phyloP scores from a whole-genome alignment of 2,797 vertebrate species.

The Hippocampus kuda region DNA sequence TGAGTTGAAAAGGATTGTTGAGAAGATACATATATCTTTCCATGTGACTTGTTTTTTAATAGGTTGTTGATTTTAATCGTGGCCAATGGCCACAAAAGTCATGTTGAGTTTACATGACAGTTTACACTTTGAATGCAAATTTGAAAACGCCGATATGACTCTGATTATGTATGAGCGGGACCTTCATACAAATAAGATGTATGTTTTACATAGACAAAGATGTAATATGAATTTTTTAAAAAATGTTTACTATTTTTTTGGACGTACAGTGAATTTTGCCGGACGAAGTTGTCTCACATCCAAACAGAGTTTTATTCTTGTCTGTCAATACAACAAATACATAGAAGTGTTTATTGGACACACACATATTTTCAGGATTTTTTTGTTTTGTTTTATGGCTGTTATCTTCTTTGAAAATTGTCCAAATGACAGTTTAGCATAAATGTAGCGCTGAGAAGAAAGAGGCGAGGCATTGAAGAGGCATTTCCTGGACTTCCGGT shows the following conservation, averaged over 20 bases:
- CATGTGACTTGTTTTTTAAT: too few relatives aligned
- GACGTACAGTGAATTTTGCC: not conserved
- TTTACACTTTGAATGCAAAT: not conserved
- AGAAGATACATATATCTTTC: too few relatives aligned
- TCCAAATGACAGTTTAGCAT: not conserved
- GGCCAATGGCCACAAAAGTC: not conserved
- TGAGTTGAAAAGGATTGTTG: not conserved
- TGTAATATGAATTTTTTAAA: too few relatives aligned
- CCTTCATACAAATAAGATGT: not conserved
- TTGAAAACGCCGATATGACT: not conserved
- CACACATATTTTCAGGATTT: not conserved
- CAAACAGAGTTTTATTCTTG: not conserved
- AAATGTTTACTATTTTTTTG: too few relatives aligned
- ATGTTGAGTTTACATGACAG: not conserved
- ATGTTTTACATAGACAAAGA: not conserved
- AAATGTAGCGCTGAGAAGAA: not conserved
- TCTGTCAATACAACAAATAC: not conserved
- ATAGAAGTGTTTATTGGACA: not conserved
- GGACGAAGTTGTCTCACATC: not conserved
- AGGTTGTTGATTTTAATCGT: too few relatives aligned
- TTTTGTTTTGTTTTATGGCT: not conserved
- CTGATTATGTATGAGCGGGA: not conserved
- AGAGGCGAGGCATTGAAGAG: not conserved
- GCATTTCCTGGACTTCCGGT: constrained; percentile 6
- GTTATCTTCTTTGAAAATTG: not conserved